A percentile compares a stretch with the other conserved stretches of the same genome.
Evolutionary conservation across 2,888 invertebrate genomes (phyloP).

Genomic region (Tetragonisca angustula): DNA sequence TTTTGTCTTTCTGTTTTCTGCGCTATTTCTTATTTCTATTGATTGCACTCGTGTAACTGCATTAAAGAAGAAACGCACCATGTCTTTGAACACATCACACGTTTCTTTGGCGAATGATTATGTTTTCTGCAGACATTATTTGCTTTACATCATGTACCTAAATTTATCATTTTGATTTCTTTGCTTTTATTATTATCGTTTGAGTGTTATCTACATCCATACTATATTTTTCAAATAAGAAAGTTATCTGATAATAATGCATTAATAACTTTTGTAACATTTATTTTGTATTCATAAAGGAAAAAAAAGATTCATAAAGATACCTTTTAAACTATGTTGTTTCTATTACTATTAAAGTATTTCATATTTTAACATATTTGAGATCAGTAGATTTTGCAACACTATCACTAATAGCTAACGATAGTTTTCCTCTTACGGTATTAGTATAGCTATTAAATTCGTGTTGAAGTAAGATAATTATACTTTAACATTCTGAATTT

Average conservation of each 20-base stretch:
- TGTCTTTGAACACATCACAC: not conserved
- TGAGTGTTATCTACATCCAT: constrained; percentile 13
- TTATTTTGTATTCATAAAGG: not conserved
- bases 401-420: too few species aligned
- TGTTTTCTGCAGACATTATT: not conserved
- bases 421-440: too few species aligned
- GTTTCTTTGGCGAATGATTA: constrained; percentile 9
- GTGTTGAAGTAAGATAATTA: too few species aligned
- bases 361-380: not conserved
- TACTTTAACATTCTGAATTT: too few species aligned
- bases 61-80: constrained; percentile 16
- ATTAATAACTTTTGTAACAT: not conserved
- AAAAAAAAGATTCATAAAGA: not conserved
- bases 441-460: too few species aligned
- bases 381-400: too few species aligned
- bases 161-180: not conserved
- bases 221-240: constrained; percentile 28
- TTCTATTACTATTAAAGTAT: not conserved
- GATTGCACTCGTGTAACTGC: constrained; percentile 5
- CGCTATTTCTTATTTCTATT: constrained; percentile 3
- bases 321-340: not conserved
- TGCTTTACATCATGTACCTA: not conserved
- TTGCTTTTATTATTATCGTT: not conserved
- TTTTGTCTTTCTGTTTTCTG: not conserved
- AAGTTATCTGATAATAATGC: not conserved